Conservation (phyloP, 2,797 vertebrate species). For the Protonibea diacanthus region DNA sequence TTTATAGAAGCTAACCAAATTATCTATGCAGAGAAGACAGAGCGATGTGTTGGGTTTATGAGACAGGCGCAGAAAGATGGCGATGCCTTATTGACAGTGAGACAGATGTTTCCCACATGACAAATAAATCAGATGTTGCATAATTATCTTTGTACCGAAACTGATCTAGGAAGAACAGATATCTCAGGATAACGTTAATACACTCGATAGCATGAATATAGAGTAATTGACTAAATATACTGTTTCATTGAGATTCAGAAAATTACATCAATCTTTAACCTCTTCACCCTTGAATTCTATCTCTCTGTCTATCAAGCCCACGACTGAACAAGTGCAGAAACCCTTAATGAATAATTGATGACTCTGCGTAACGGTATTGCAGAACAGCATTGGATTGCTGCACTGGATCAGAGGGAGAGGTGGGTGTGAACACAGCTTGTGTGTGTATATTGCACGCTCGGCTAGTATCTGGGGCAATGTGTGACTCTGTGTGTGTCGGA, state of each 20-base stretch:
- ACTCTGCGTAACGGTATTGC: slow-evolving; percentile 79
- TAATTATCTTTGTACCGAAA: slow-evolving; percentile 3
- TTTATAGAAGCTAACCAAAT: slow-evolving; percentile 42
- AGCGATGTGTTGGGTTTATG: slow-evolving; percentile 42
- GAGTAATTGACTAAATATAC: slow-evolving; percentile 13
- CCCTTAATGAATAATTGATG: slow-evolving; percentile 84
- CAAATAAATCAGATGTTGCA: slow-evolving; percentile 39
- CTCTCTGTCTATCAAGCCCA: slow-evolving; percentile 56
- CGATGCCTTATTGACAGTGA: slow-evolving; percentile 10
- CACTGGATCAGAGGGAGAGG: slow-evolving; percentile 61
- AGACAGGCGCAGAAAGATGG: slow-evolving; percentile 24
- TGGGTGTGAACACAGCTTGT: slow-evolving; percentile 59
- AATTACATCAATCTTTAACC: slow-evolving; percentile 40
- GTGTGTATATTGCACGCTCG: slow-evolving; percentile 50
- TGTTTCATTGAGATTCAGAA: slow-evolving; percentile 35
- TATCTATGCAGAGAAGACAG: slow-evolving; percentile 29
- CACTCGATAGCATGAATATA: neutral
- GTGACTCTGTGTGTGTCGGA: slow-evolving; percentile 49
- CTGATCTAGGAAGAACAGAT: slow-evolving; percentile 10
- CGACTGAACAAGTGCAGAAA: slow-evolving; percentile 75
- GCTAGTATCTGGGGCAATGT: slow-evolving; percentile 71
- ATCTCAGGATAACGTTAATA: neutral
- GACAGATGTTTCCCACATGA: slow-evolving; percentile 34
- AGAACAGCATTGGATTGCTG: slow-evolving; percentile 76
- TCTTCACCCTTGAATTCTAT: slow-evolving; percentile 44